Conservation (phyloP, 2,797 vertebrate species). For the Hippopotamyrus pictus region DNA sequence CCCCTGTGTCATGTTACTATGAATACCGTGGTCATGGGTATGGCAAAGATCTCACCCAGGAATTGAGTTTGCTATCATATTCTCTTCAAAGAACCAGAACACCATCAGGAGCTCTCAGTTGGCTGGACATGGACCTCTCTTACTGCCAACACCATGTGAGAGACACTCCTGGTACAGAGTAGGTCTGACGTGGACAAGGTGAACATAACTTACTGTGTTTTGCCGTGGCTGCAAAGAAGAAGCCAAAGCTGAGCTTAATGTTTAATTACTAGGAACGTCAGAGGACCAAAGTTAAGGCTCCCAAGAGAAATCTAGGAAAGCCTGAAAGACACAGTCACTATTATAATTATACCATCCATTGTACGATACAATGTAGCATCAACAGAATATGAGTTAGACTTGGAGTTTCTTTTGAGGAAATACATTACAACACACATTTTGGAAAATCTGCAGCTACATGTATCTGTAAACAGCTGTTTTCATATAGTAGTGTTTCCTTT, state of each 20-base stretch:
- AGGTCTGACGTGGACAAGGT: neutral
- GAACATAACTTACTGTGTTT: neutral
- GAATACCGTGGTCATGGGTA: neutral
- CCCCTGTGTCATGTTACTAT: neutral
- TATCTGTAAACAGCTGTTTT: neutral
- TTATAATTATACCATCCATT: neutral
- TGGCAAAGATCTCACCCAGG: neutral
- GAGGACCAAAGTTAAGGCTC: neutral
- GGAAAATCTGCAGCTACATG: neutral
- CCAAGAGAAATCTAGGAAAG: neutral
- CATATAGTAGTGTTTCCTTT: neutral
- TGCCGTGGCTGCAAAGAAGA: neutral
- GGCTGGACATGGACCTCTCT: neutral
- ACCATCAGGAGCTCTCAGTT: neutral
- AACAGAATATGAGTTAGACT: neutral
- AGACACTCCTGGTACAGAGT: neutral
- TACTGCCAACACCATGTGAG: neutral
- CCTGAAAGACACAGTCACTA: neutral
- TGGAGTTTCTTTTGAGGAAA: neutral
- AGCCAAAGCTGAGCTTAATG: neutral
- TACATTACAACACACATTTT: neutral
- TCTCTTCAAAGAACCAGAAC: neutral
- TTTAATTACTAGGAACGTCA: neutral
- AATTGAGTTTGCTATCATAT: neutral
- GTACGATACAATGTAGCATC: neutral